These are phyloP conservation scores for Lacerta bilineata DNA, from an alignment of 2,797 vertebrate species.

Conservation along the genomic window DNA sequence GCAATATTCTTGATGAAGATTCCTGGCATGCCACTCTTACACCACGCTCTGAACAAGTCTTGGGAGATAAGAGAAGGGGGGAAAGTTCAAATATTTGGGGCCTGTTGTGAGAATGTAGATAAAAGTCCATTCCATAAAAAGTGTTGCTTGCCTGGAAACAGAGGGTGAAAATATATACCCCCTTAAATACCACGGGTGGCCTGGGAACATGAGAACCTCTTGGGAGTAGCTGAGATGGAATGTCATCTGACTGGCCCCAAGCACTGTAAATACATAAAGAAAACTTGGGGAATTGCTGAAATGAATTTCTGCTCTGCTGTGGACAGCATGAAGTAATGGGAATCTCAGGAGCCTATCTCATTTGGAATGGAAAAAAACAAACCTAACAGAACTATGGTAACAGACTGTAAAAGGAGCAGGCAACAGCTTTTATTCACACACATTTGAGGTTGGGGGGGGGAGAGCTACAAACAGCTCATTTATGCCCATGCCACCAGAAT, in stretches of 20 bases:
- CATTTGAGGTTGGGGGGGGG: not conserved
- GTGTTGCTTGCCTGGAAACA: constrained; percentile 33
- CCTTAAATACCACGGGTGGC: constrained; percentile 42
- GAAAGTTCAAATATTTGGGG: constrained; percentile 17
- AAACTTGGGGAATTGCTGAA: constrained; percentile 43
- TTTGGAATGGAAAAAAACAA: constrained; percentile 39
- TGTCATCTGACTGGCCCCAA: constrained; percentile 40
- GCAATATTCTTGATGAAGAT: constrained; percentile 27
- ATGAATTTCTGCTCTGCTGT: constrained; percentile 21
- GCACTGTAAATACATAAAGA: constrained; percentile 39
- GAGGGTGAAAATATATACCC: constrained; percentile 39
- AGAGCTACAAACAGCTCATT: not conserved
- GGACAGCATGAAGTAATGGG: constrained; percentile 29
- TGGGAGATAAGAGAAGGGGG: constrained; percentile 20
- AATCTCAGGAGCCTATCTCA: constrained; percentile 20
- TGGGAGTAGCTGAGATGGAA: constrained; percentile 35
- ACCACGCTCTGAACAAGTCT: constrained; percentile 20
- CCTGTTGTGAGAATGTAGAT: constrained; percentile 36
- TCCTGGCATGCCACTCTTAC: constrained; percentile 31
- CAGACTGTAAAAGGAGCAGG: not conserved
- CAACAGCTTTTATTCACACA: not conserved
- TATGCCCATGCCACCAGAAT: not conserved
- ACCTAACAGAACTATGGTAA: not conserved
- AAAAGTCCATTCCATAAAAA: constrained; percentile 44
- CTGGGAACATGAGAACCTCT: constrained; percentile 42